A percentile compares a stretch with the other conserved stretches of the same genome.
These are phyloP conservation scores for Apotomis turbidana DNA, from an alignment of 2,888 invertebrate species.

Conservation along the genomic window DNA sequence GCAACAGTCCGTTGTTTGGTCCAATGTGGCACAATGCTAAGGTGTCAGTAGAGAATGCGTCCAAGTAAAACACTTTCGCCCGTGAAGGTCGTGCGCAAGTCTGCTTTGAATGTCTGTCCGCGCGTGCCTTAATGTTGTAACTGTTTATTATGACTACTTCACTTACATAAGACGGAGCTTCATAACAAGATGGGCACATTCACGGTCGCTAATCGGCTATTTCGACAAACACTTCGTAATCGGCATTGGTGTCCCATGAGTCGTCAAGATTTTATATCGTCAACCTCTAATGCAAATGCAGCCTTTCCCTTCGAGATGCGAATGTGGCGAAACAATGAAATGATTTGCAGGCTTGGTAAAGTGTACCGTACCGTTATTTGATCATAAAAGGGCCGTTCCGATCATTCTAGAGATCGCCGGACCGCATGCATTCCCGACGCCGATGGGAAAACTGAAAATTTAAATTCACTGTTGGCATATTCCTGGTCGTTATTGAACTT, in stretches of 20 bases:
- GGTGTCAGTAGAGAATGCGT: conserved; percentile 51
- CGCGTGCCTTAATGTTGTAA: conserved; percentile 56
- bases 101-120: conserved; percentile 60
- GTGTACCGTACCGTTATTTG: conserved; percentile 26
- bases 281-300: not conserved
- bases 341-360: conserved; percentile 23
- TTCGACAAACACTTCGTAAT: conserved; percentile 29
- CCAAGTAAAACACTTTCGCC: conserved; percentile 74
- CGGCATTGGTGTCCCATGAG: conserved; percentile 31
- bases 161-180: conserved; percentile 35
- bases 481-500: conserved; percentile 61
- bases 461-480: conserved; percentile 69
- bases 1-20: conserved; percentile 4
- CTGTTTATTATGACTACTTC: conserved; percentile 45
- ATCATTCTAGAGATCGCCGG: conserved; percentile 25
- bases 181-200: conserved; percentile 32
- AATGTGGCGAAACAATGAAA: conserved; percentile 26
- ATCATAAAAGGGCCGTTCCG: conserved; percentile 30
- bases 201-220: conserved; percentile 28
- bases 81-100: conserved; percentile 65
- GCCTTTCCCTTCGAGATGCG: not conserved
- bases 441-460: conserved; percentile 67
- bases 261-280: not conserved
- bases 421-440: conserved; percentile 33
- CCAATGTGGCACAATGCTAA: conserved; percentile 30